Evolutionary conservation across 2,113 vertebrate genomes (phyloP).

Genomic region (Centropus bengalensis): DNA sequence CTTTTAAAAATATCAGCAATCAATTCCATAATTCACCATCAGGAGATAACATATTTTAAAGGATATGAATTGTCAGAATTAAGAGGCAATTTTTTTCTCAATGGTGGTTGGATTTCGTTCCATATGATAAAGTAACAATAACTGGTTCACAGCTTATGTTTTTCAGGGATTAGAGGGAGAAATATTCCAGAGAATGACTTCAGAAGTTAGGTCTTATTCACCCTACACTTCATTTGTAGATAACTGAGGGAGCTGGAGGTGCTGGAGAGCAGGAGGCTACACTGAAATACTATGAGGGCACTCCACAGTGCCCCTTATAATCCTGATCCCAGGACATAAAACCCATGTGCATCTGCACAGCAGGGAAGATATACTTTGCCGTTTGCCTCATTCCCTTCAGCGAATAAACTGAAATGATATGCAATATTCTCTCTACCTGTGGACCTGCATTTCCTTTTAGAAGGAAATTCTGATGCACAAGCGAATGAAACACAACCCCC

Average conservation of each 20-base stretch:
- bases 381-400: neutral
- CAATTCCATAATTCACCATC: neutral
- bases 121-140: conserved; percentile 2
- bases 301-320: neutral
- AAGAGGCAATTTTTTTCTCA: neutral
- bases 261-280: neutral
- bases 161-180: neutral
- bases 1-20: neutral
- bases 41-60: neutral
- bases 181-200: neutral
- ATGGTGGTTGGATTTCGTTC: neutral
- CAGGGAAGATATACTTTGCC: neutral
- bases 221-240: neutral
- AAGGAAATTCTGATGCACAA: neutral
- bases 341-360: neutral
- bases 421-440: neutral
- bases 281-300: neutral
- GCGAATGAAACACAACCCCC: neutral
- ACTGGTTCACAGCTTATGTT: neutral
- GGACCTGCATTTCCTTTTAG: neutral
- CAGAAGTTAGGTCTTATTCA: neutral
- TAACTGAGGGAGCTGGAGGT: neutral
- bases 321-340: neutral
- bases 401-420: neutral
- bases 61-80: neutral